Evolutionary conservation across 2,113 vertebrate genomes (phyloP).

Genomic region (Sinocyclocheilus rhinocerous): DNA sequence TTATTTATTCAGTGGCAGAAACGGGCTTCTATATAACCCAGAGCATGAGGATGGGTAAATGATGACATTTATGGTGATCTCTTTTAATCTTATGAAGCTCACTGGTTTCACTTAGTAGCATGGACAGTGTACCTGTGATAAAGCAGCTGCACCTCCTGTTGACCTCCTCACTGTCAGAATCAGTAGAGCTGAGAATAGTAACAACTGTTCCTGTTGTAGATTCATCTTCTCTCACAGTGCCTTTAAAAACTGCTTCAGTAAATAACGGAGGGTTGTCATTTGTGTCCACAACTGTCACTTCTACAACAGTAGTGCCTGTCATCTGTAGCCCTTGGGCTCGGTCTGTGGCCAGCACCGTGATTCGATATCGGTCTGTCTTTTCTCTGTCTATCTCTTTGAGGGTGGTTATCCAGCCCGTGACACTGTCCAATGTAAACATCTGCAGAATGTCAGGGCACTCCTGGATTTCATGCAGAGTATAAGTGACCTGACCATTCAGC

Average conservation of each 20-base stretch:
- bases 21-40: background rate
- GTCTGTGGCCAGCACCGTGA: slow-evolving; percentile 79
- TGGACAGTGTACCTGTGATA: slow-evolving; percentile 77
- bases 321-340: slow-evolving; percentile 76
- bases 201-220: slow-evolving; percentile 76
- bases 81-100: background rate
- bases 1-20: background rate
- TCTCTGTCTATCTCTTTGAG: slow-evolving; percentile 82
- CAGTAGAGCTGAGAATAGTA: slow-evolving; percentile 79
- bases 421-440: slow-evolving; percentile 77
- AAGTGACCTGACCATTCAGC: slow-evolving; percentile 78
- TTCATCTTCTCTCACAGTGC: slow-evolving; percentile 84
- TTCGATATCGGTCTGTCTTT: slow-evolving; percentile 69
- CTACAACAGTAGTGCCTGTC: slow-evolving; percentile 74
- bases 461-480: slow-evolving; percentile 77
- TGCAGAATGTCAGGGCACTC: slow-evolving; percentile 70
- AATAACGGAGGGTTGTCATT: slow-evolving; percentile 84
- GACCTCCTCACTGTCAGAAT: slow-evolving; percentile 80
- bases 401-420: slow-evolving; percentile 84
- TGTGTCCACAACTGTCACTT: slow-evolving; percentile 80
- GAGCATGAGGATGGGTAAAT: background rate
- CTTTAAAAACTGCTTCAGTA: slow-evolving; percentile 83
- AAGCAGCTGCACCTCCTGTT: slow-evolving; percentile 80
- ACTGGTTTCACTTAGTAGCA: background rate
- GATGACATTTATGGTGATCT: background rate